Base-by-base conservation (phyloP, 2,888 invertebrate species). In the Microplitis manilae region DNA sequence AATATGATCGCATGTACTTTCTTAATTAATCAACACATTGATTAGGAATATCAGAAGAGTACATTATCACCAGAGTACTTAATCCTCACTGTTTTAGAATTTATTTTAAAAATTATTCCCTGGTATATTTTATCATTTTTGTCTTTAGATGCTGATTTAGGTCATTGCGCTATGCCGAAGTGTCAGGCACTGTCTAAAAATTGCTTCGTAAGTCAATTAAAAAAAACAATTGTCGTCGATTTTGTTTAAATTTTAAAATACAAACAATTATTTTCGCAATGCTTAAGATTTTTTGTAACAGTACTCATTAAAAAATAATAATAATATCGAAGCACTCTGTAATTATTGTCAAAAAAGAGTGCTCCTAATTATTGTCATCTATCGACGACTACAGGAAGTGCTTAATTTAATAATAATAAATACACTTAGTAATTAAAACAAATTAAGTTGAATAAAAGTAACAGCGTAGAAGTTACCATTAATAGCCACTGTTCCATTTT, bases 341-440 rank as follows among this genome's bases (percentile, higher is more conserved):
- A 65, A 80, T 81, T 81, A 81, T 81, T 81, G 80, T 81, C 81
- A 77, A 80, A 77, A 79, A 76, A 80, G 50, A 77, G 80, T 72
- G 77, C 78, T 71, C 78, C 75, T 80, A 79, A 79, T 81, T 81
- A 81, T 81, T 81, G 81, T 81, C 81, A 79, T 50, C 77, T 68
- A 79, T 79, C 72, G 79, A 81, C 81, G 78, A 79, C 62, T 61
- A 76, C 62, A 15, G 60, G 20, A 60, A 68, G 38, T 68, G 17
- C 59, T 76, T 38, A 65, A 9, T n/a, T 41, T 64, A 41, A 50
- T 17, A 38, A 17, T 69, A 59, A 62, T 17, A 15, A 20, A n/a
- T 20, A 68, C 39, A 68, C 1, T 59, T 2, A 61, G 15, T 1
- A 15, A 41, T 61, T 5, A 64, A 17, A 9, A 62, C n/a, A 40